Conservation (phyloP, 2,797 vertebrate species). For the Pseudochromis fuscus region DNA sequence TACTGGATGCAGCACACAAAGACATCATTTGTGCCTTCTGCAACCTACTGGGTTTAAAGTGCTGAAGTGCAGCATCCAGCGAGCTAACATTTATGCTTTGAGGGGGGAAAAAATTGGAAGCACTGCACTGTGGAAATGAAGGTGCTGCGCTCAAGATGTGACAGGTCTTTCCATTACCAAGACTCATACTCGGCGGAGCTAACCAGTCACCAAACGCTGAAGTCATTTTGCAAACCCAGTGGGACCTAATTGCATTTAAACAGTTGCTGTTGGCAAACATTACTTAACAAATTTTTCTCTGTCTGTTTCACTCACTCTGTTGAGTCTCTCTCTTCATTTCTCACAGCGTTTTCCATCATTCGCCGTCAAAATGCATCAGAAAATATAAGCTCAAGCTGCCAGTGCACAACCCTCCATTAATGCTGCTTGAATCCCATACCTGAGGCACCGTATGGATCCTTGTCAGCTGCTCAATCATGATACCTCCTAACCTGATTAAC, state of each 20-base stretch:
- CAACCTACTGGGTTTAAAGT: constrained; percentile 23
- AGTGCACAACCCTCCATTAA: background rate
- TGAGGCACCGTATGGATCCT: constrained; percentile 22
- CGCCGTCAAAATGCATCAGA: constrained; percentile 35
- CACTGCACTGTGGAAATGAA: constrained; percentile 40
- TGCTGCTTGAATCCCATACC: constrained; percentile 23
- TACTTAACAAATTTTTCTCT: constrained; percentile 28
- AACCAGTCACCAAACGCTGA: constrained; percentile 43
- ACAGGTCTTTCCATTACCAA: constrained; percentile 52
- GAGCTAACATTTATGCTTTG: constrained; percentile 35
- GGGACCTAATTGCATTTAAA: constrained; percentile 62
- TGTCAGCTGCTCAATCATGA: constrained; percentile 40
- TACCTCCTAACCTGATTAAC: constrained; percentile 55
- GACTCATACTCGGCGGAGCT: constrained; percentile 24
- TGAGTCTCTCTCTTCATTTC: constrained; percentile 7
- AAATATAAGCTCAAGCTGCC: constrained; percentile 8
- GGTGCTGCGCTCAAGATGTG: constrained; percentile 43
- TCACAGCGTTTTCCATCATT: constrained; percentile 28
- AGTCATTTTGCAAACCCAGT: constrained; percentile 42
- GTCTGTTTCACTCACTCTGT: constrained; percentile 3
- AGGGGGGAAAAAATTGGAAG: constrained; percentile 7
- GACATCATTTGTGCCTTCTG: constrained; percentile 34
- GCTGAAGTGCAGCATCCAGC: constrained; percentile 35
- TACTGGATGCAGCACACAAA: constrained; percentile 41
- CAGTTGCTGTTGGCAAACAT: constrained; percentile 52